Conservation (phyloP, 2,797 vertebrate genomes). For the Squalus acanthias region DNA sequence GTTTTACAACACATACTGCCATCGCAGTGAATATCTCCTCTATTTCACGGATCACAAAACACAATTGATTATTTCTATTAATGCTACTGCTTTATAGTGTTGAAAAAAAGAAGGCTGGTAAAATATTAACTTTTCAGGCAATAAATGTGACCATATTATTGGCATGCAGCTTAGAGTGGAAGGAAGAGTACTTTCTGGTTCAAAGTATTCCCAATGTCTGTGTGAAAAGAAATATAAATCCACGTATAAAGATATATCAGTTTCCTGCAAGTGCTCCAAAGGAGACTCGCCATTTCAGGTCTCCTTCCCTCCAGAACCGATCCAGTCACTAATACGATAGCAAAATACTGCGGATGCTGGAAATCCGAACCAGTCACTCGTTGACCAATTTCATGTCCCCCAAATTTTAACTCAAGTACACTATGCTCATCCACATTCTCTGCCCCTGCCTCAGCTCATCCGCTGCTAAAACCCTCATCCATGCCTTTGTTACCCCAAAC, state of each 20-base stretch:
- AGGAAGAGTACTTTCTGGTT: background rate
- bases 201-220: background rate
- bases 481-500: background rate
- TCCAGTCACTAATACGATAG: too few species aligned
- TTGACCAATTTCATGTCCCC: background rate
- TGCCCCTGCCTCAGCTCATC: background rate
- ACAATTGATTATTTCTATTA: background rate
- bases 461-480: background rate
- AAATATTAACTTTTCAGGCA: slow-evolving; percentile 18
- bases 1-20: background rate
- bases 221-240: background rate
- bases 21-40: background rate
- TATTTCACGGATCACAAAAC: slow-evolving; percentile 16
- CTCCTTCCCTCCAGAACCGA: background rate
- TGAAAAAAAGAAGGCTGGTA: background rate
- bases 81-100: background rate
- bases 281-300: background rate
- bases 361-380: background rate
- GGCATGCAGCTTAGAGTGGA: background rate
- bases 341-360: too few species aligned
- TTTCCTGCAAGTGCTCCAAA: background rate
- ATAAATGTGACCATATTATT: background rate
- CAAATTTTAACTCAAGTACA: background rate
- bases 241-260: background rate
- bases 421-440: background rate